Evolutionary conservation across 2,888 invertebrate species (phyloP).

Genomic region (Caenorhabditis afra): DNA sequence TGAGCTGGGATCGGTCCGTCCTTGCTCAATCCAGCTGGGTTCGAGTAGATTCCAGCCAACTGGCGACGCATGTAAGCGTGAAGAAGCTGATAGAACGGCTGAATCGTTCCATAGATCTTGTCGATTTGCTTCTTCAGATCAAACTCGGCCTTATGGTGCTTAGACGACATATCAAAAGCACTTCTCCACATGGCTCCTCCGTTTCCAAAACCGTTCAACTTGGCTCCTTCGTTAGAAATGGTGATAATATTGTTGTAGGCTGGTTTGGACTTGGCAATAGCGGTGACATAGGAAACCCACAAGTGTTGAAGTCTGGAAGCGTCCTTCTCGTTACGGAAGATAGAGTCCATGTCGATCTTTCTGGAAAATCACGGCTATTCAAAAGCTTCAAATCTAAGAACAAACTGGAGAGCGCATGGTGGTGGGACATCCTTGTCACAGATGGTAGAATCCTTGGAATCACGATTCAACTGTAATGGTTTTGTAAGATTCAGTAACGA

Average conservation of each 20-base stretch:
- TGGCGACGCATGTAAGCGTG: slow-evolving; percentile 80
- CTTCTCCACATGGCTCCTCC: slow-evolving; percentile 80
- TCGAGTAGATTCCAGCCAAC: slow-evolving; percentile 75
- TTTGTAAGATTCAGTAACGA: not conserved
- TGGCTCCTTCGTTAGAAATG: slow-evolving; percentile 78
- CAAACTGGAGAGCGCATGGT: slow-evolving; percentile 75
- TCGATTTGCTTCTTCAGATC: slow-evolving; percentile 75
- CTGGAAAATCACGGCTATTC: slow-evolving; percentile 45
- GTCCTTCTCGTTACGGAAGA: slow-evolving; percentile 69
- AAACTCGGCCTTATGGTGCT: slow-evolving; percentile 58
- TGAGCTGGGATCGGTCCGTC: slow-evolving; percentile 80
- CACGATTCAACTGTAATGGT: slow-evolving; percentile 70
- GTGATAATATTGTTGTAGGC: slow-evolving; percentile 73
- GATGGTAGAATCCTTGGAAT: slow-evolving; percentile 68
- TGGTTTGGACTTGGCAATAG: slow-evolving; percentile 62
- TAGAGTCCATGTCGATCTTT: slow-evolving; percentile 69
- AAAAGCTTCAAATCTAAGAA: not conserved
- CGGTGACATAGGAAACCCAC: slow-evolving; percentile 66
- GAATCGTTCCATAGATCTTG: slow-evolving; percentile 71
- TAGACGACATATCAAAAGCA: slow-evolving; percentile 77
- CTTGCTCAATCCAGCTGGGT: slow-evolving; percentile 70
- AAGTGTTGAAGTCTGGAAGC: slow-evolving; percentile 66
- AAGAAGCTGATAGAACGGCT: slow-evolving; percentile 79
- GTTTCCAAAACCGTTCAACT: slow-evolving; percentile 77
- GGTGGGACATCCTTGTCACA: slow-evolving; percentile 76